phyloP scores from a whole-genome alignment of 2,888 invertebrate species.

The Pyrrhosoma nymphula region DNA sequence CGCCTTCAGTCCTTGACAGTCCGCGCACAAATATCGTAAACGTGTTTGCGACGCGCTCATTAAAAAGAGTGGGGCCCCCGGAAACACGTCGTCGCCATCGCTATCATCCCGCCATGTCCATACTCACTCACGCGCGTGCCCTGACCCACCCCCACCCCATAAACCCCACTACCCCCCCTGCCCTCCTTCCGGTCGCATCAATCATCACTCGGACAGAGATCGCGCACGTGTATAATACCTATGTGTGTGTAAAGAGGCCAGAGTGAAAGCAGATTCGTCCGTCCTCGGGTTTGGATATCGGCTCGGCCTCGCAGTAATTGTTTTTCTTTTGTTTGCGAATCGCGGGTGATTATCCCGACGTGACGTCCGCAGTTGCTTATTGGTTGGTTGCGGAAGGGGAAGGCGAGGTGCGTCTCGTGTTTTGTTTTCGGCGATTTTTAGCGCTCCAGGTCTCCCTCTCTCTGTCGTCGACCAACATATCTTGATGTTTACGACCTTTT shows the following conservation, averaged over 20 bases:
- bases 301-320: background rate
- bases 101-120: background rate
- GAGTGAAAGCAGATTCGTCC: too few species aligned
- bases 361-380: background rate
- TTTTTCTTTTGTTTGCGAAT: slow-evolving; percentile 8
- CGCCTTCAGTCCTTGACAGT: background rate
- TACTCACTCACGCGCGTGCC: background rate
- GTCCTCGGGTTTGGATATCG: too few species aligned
- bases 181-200: background rate
- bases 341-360: slow-evolving; percentile 16
- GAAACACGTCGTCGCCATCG: background rate
- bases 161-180: too few species aligned
- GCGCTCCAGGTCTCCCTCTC: background rate
- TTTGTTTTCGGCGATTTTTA: background rate
- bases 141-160: too few species aligned
- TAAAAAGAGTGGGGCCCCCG: background rate
- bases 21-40: background rate
- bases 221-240: background rate
- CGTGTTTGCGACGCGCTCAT: background rate
- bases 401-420: background rate
- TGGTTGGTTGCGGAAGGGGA: background rate
- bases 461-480: background rate
- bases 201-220: background rate
- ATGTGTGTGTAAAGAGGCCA: too few species aligned
- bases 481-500: background rate